These are phyloP conservation scores for Triplophysa siluroides DNA, from an alignment of 2,113 vertebrate genomes.

Conservation along the genomic window DNA sequence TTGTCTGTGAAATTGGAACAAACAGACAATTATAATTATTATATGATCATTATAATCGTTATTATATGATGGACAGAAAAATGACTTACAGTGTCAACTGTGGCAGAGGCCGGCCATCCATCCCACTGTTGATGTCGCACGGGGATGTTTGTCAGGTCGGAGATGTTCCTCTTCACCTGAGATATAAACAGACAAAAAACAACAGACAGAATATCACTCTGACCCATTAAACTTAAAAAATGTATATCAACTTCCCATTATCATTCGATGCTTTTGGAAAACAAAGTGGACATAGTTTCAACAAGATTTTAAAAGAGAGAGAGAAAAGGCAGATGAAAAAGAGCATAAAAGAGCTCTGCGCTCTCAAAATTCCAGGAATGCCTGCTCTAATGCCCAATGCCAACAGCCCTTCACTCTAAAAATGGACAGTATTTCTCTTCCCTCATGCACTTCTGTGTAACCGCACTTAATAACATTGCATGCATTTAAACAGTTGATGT, in stretches of 20 bases:
- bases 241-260: background rate
- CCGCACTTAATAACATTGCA: conserved; percentile 92
- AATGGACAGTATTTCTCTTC: conserved; percentile 98
- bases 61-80: background rate
- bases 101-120: conserved; percentile 91
- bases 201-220: background rate
- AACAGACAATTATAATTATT: background rate
- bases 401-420: conserved; percentile 83
- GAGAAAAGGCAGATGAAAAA: background rate
- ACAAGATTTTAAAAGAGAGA: conserved; percentile 43
- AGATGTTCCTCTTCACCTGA: conserved; percentile 95
- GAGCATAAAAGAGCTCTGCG: conserved; percentile 46
- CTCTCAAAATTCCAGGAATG: conserved; percentile 86
- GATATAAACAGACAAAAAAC: conserved; percentile 39
- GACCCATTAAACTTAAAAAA: background rate
- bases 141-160: conserved; percentile 97
- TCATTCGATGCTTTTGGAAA: background rate
- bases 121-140: conserved; percentile 98
- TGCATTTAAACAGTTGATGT: conserved; percentile 87
- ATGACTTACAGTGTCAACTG: conserved; percentile 86
- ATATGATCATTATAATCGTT: too few relatives aligned
- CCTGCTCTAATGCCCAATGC: conserved; percentile 84
- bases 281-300: background rate
- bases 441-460: conserved; percentile 87
- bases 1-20: background rate